These are phyloP conservation scores for Labeo calbasu DNA, from an alignment of 2,797 vertebrate genomes.

Conservation along the genomic window DNA sequence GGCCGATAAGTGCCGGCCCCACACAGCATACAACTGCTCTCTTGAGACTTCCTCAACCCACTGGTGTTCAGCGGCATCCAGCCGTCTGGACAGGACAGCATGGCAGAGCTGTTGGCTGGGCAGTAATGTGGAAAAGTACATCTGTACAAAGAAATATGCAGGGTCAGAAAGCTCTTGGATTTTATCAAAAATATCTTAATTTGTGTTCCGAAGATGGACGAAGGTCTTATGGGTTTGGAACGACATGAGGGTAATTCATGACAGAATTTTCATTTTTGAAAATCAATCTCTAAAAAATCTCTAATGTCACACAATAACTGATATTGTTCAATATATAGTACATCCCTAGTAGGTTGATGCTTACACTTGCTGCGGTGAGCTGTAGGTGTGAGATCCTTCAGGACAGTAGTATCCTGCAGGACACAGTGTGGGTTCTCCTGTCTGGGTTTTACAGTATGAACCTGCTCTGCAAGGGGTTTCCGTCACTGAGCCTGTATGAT, in stretches of 20 bases:
- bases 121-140: constrained; percentile 90
- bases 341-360: background rate
- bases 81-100: constrained; percentile 81
- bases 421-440: constrained; percentile 79
- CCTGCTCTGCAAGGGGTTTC: constrained; percentile 85
- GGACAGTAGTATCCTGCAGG: constrained; percentile 89
- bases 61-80: constrained; percentile 81
- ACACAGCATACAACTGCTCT: constrained; percentile 82
- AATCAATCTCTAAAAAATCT: too few species aligned
- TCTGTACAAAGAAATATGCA: constrained; percentile 68
- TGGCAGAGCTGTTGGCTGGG: constrained; percentile 80
- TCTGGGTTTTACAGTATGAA: constrained; percentile 82
- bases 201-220: too few species aligned
- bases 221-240: too few species aligned
- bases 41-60: constrained; percentile 79
- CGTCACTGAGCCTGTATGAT: constrained; percentile 79
- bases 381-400: constrained; percentile 81
- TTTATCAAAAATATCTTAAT: too few species aligned
- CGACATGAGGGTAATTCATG: too few species aligned
- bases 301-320: too few species aligned
- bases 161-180: too few species aligned
- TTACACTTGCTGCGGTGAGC: constrained; percentile 82
- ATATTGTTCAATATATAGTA: background rate
- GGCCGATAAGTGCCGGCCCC: constrained; percentile 82
- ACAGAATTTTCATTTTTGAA: too few species aligned